Percentiles rank a stretch among this genome's conserved stretches.
Conservation (phyloP, 1,140 invertebrate genomes). For the Liolophura sinensis region DNA sequence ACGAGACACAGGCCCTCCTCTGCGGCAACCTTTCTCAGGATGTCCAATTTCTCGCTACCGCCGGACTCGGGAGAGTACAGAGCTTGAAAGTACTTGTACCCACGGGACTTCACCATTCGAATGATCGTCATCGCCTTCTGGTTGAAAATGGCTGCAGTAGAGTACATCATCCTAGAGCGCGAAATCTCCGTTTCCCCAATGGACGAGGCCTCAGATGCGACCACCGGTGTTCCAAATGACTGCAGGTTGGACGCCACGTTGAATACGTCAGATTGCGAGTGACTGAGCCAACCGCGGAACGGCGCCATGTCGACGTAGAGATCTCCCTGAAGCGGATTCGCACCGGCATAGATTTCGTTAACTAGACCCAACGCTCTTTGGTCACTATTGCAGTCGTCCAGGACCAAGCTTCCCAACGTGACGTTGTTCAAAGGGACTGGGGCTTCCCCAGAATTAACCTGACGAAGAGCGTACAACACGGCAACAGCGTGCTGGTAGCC, state of each 20-base stretch:
- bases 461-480: conserved; percentile 77
- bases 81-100: conserved; percentile 32
- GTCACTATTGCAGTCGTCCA: conserved; percentile 46
- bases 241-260: too few relatives aligned
- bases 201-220: too few relatives aligned
- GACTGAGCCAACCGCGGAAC: too few relatives aligned
- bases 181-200: too few relatives aligned
- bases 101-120: conserved; percentile 28
- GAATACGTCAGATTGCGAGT: too few relatives aligned
- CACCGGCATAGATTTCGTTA: conserved; percentile 38
- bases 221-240: too few relatives aligned
- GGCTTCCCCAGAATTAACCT: conserved; percentile 65
- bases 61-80: conserved; percentile 31
- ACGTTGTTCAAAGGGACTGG: conserved; percentile 39
- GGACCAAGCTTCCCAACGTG: conserved; percentile 34
- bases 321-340: too few relatives aligned
- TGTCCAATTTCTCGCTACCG: conserved; percentile 27
- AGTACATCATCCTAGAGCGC: too few relatives aligned
- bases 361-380: conserved; percentile 32
- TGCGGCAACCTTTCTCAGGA: conserved; percentile 24
- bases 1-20: conserved; percentile 43
- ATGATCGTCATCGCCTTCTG: too few relatives aligned
- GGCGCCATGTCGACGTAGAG: too few relatives aligned
- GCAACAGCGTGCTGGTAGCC: conserved; percentile 73
- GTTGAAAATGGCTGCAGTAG: too few relatives aligned